These are phyloP conservation scores for Melanotaenia trifasciata DNA, from an alignment of 2,797 vertebrate species.

Conservation along the genomic window DNA sequence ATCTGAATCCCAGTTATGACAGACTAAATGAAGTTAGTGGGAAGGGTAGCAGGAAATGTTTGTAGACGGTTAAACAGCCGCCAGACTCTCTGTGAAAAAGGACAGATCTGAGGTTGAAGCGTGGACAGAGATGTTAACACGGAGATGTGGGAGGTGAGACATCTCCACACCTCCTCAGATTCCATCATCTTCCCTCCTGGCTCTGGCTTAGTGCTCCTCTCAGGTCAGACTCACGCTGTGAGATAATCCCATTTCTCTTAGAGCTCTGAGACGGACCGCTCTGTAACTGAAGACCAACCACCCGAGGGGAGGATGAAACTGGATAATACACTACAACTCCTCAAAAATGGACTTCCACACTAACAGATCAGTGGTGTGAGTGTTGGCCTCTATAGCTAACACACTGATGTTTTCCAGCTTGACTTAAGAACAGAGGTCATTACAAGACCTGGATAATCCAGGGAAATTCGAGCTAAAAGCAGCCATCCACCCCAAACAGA, in stretches of 20 bases:
- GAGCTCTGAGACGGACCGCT: neutral
- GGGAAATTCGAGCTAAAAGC: no score
- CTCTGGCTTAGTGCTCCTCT: constrained; percentile 5
- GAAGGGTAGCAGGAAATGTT: no score
- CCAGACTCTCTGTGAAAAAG: no score
- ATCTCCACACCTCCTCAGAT: constrained; percentile 4
- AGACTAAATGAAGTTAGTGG: no score
- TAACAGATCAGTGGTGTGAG: no score
- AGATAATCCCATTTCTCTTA: constrained; percentile 20
- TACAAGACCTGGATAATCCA: no score
- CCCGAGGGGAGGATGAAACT: constrained; percentile 11
- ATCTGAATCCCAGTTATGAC: no score
- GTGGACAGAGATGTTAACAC: neutral
- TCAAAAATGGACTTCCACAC: constrained; percentile 1
- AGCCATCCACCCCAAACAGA: no score
- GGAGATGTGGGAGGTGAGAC: constrained; percentile 5
- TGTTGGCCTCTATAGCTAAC: neutral
- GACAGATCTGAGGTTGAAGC: no score
- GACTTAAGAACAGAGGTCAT: no score
- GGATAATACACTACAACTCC: neutral
- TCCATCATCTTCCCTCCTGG: neutral
- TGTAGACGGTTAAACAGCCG: no score
- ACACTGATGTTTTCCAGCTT: neutral
- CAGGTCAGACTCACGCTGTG: neutral
- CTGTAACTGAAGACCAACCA: neutral